phyloP scores from a whole-genome alignment of 2,888 invertebrate species.

The Megastigmus dorsalis region DNA sequence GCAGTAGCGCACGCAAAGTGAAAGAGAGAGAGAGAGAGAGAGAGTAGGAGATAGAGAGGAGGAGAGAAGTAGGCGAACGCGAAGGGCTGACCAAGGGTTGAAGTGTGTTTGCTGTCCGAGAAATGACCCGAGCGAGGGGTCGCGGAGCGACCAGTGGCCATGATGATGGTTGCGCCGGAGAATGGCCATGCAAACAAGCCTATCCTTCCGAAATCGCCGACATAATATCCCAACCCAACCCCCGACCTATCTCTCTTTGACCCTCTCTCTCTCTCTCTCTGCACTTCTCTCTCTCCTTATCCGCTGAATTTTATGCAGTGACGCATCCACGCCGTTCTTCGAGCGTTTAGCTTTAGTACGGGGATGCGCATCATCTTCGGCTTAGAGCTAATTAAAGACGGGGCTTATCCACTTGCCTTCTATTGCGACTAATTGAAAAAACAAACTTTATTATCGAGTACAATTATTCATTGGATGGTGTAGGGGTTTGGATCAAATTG shows the following conservation, averaged over 20 bases:
- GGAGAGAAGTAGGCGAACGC: too few species aligned
- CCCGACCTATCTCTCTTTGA: neutral
- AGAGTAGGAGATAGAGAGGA: constrained; percentile 36
- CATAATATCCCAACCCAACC: constrained; percentile 39
- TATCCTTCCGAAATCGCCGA: constrained; percentile 57
- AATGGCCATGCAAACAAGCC: constrained; percentile 73
- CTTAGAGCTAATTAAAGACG: constrained; percentile 41
- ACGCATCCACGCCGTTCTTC: constrained; percentile 32
- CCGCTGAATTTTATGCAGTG: constrained; percentile 47
- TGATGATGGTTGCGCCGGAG: constrained; percentile 68
- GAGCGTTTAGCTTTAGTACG: neutral
- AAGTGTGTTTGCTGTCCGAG: constrained; percentile 74
- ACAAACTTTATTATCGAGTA: too few species aligned
- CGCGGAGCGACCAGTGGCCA: constrained; percentile 56
- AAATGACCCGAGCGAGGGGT: constrained; percentile 72
- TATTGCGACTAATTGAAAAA: too few species aligned
- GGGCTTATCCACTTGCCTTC: too few species aligned
- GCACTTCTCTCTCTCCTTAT: neutral
- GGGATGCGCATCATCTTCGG: constrained; percentile 14
- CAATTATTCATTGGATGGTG: too few species aligned
- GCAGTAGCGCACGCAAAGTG: too few species aligned
- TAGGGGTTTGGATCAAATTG: too few species aligned
- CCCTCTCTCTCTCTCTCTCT: constrained; percentile 48
- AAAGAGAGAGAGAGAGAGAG: constrained; percentile 24
- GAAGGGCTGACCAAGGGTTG: constrained; percentile 70